Base-by-base conservation (phyloP, 2,888 invertebrate genomes). In the Amphiduros pacificus region DNA sequence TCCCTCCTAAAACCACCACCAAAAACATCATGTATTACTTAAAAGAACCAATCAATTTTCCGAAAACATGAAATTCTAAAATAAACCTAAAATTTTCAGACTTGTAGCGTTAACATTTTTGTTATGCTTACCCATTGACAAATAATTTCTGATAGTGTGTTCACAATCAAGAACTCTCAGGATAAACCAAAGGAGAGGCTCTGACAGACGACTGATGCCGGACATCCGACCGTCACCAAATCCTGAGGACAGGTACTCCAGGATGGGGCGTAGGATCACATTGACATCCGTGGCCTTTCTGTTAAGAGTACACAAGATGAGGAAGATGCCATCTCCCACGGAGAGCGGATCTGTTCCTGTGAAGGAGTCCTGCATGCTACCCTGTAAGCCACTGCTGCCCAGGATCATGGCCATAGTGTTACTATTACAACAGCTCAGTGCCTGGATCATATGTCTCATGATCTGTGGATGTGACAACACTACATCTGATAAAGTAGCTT, bases 251-350 rank as follows among this genome's bases (percentile, higher is more conserved):
- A 93, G 85, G 81, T 89, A 92, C 66, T 88, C 87, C 75, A 90
- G 87, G 41, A 94, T 85, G 0, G 93, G 91, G 68, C 89, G 88
- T 73, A 94, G 87, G 75, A 94, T 88, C 60, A 90, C 85, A 27
- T 88, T 87, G 2, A 91, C 89, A 75, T 89, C 88, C 6, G 91
- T 89, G 1, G 92, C 89, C 74, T 89, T 89, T 50, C 87, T 87
- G n/a, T 89, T 89, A 65, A 94, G 84, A 2, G 90, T 89, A 29
- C 89, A 87, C 58, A 94, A 86, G 69, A 94, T 86, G 82, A 91
- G 90, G 77, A 92, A 93, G n/a, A 94, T 89, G 24, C 92, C 92
- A 77, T 94, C 94, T 1, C 91, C 91, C 57, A 93, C 88, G 0
- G 91, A 90, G 29, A 89, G 86, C 9, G 90, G 89, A 9, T 85